phyloP scores from a whole-genome alignment of 2,888 invertebrate genomes.

The Drosophila fungiperda region DNA sequence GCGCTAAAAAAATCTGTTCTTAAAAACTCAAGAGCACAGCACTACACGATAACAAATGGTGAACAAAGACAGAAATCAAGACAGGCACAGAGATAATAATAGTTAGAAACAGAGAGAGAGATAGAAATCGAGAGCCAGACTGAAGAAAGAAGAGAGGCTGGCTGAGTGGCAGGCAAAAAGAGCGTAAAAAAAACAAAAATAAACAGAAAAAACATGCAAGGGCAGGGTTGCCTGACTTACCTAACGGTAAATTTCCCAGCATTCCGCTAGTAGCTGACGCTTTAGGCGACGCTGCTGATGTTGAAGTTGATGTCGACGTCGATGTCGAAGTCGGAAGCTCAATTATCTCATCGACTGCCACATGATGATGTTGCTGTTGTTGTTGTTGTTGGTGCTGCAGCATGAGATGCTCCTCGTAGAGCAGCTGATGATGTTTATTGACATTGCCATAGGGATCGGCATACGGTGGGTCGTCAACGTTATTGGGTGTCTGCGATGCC shows the following conservation, averaged over 20 bases:
- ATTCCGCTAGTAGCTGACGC: constrained; percentile 78
- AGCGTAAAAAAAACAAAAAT: not conserved
- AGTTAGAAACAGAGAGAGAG: constrained; percentile 10
- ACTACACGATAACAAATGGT: constrained; percentile 42
- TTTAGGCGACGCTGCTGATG: constrained; percentile 34
- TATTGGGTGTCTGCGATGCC: constrained; percentile 89
- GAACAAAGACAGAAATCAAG: constrained; percentile 21
- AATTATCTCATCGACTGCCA: constrained; percentile 84
- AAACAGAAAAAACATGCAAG: not conserved
- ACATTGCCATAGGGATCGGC: constrained; percentile 76
- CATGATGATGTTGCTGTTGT: constrained; percentile 76
- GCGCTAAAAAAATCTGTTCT: constrained; percentile 29
- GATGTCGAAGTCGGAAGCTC: constrained; percentile 80
- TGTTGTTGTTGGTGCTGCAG: constrained; percentile 55
- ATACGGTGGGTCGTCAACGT: constrained; percentile 86
- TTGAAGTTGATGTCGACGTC: constrained; percentile 28
- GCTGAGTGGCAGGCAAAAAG: constrained; percentile 31
- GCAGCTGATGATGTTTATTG: constrained; percentile 69
- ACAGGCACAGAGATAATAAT: constrained; percentile 24
- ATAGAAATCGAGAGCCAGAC: constrained; percentile 4
- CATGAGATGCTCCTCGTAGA: constrained; percentile 72
- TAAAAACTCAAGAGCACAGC: constrained; percentile 57
- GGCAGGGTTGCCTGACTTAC: constrained; percentile 72
- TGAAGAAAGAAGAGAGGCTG: constrained; percentile 22
- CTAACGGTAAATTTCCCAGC: constrained; percentile 85